A percentile compares a stretch with the other conserved stretches of the same genome.
These are phyloP conservation scores for Stichopus chloronotus DNA, from an alignment of 35 echinoderm and acorn worm species.

Conservation along the genomic window DNA sequence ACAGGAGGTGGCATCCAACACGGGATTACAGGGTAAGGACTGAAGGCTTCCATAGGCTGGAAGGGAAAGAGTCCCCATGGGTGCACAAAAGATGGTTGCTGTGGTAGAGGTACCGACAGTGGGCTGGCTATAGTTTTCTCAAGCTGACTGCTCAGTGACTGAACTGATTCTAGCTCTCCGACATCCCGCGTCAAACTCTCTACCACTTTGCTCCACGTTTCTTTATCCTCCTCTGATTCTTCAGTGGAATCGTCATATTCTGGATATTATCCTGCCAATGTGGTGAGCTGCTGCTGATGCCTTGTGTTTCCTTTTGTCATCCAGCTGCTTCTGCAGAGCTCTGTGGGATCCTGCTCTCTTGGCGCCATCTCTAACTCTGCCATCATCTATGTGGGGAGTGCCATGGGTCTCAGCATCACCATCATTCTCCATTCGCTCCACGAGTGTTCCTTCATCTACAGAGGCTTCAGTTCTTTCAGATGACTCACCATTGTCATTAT, in stretches of 20 bases:
- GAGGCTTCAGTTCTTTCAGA: not conserved
- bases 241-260: not conserved
- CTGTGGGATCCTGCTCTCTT: not conserved
- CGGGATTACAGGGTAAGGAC: not conserved
- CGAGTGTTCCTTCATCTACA: not conserved
- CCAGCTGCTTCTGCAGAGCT: slow-evolving; percentile 14
- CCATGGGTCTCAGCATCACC: not conserved
- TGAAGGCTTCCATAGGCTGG: not conserved
- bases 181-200: slow-evolving; percentile 14
- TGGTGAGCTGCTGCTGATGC: not conserved
- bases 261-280: not conserved
- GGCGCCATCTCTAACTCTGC: not conserved
- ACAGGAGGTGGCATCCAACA: not conserved
- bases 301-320: not conserved
- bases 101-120: not conserved
- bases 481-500: too few species aligned
- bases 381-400: not conserved
- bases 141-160: slow-evolving; percentile 24
- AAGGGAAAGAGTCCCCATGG: slow-evolving; percentile 56
- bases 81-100: slow-evolving; percentile 4
- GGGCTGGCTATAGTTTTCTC: not conserved
- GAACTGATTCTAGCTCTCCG: slow-evolving; percentile 14
- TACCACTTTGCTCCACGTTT: slow-evolving; percentile 24
- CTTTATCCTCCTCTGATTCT: slow-evolving; percentile 51
- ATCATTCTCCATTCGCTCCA: not conserved